Conservation (phyloP, 2,113 vertebrate genomes). For the Limanda limanda region DNA sequence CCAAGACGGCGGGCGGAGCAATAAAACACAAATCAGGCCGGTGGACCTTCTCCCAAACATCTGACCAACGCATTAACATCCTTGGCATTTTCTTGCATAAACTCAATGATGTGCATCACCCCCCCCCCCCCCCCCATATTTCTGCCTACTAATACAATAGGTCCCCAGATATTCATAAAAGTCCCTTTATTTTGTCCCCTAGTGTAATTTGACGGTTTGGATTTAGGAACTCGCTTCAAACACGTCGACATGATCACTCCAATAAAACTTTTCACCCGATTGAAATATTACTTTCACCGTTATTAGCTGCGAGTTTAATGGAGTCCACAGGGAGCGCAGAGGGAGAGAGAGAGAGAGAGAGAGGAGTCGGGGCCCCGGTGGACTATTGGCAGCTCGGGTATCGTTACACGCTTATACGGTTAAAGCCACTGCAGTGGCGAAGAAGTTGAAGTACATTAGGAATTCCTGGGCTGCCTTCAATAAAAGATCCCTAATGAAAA, state of each 20-base stretch:
- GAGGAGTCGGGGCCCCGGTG: conserved; percentile 35
- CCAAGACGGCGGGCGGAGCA: conserved; percentile 64
- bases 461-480: conserved; percentile 83
- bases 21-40: conserved; percentile 77
- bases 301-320: conserved; percentile 78
- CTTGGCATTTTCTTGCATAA: conserved; percentile 35
- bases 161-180: conserved; percentile 36
- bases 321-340: conserved; percentile 56
- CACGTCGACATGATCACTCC: conserved; percentile 47
- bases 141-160: conserved; percentile 23
- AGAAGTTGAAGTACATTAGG: conserved; percentile 76
- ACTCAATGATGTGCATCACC: conserved; percentile 59
- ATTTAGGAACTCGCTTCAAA: conserved; percentile 54
- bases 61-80: conserved; percentile 78
- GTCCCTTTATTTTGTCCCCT: conserved; percentile 30
- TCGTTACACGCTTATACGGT: conserved; percentile 72
- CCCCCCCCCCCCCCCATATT: neutral
- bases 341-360: neutral
- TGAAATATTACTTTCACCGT: conserved; percentile 71
- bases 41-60: conserved; percentile 71
- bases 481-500: conserved; percentile 82
- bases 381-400: conserved; percentile 44
- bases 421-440: conserved; percentile 79
- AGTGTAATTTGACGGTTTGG: conserved; percentile 40
- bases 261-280: conserved; percentile 71